Base-by-base conservation (phyloP, 2,113 vertebrate species). In the Psilopogon haemacephalus region DNA sequence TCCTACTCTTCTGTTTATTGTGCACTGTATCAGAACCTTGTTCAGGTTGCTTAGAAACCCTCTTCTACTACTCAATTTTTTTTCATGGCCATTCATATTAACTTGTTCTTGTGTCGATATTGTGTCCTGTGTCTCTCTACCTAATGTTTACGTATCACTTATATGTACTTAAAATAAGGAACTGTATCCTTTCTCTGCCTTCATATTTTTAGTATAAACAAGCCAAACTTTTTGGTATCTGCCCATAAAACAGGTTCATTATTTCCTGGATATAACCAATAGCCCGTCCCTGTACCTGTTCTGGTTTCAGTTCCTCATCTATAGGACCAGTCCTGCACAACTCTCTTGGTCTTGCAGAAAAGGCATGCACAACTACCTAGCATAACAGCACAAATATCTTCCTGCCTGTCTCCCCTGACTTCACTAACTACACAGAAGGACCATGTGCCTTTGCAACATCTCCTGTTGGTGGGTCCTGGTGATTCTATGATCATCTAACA, bases 31-130 rank as follows among this genome's bases (percentile, higher is more conserved):
- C 38, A 90, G 83, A 91, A 88, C 73, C 69, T 84, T 72, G 5
- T 50, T 83, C 32, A 21, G 33, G 79, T 93, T 93, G 85, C 85
- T 89, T 93, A 91, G 86, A 95, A 95, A 91, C 85, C 59, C 40
- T 73, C 23, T 62, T 83, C 40, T 67, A 89, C 64, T 58, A 85
- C n/a, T 65, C 63, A n/a, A 23, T 60, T 55, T 55, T 32, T 84
- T 93, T 93, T 84, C 86, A 87, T 0, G 0, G 32, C 12, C 42
- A 72, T 92, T 94, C 38, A 74, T 50, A 69, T 54, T 77, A 8
- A 75, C 60, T 92, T 88, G 35, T 78, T 91, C 54, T 56, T 69
- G 58, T 86, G 80, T 65, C 65, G 68, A 38, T 68, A 77, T 81
- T 88, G 60, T 86, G 42, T 54, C 30, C 30, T 74, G 33, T n/a